Evolutionary conservation across 2,888 invertebrate species (phyloP).

Genomic region (Trichogramma dendrolimi): DNA sequence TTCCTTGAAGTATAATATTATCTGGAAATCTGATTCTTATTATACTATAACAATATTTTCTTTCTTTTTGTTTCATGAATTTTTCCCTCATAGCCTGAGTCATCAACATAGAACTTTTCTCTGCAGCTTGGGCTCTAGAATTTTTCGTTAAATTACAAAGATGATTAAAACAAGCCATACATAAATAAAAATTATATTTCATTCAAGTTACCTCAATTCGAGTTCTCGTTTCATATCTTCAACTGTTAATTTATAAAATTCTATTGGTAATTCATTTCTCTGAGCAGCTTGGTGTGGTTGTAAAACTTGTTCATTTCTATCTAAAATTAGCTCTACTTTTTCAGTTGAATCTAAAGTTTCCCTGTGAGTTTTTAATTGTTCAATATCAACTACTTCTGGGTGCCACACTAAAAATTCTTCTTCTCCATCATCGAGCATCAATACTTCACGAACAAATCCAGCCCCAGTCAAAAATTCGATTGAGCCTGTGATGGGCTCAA

Average conservation of each 20-base stretch:
- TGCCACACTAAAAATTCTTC: conserved; percentile 69
- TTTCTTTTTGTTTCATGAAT: conserved; percentile 74
- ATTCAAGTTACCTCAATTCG: conserved; percentile 50
- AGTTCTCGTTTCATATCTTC: conserved; percentile 82
- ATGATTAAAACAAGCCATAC: not conserved
- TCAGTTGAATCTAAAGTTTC: conserved; percentile 78
- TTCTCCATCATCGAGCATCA: conserved; percentile 59
- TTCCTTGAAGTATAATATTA: conserved; percentile 79
- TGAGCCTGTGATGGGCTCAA: conserved; percentile 74
- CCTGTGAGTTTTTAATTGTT: conserved; percentile 59
- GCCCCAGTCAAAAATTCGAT: conserved; percentile 76
- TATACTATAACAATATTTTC: conserved; percentile 80
- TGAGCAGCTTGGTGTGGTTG: conserved; percentile 70
- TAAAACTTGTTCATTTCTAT: conserved; percentile 81
- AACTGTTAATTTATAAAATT: conserved; percentile 76
- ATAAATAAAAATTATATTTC: not conserved
- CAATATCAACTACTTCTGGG: conserved; percentile 49
- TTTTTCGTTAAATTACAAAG: not conserved
- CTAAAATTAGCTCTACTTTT: conserved; percentile 76
- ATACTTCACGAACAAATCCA: conserved; percentile 68
- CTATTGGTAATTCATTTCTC: conserved; percentile 70
- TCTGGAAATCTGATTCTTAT: conserved; percentile 87
- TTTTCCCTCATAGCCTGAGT: conserved; percentile 95
- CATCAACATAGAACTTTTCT: conserved; percentile 76
- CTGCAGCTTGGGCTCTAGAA: conserved; percentile 68